Percentiles rank a stretch among this genome's conserved stretches.
Conservation (phyloP, 2,113 vertebrate genomes). For the Mellivora capensis region DNA sequence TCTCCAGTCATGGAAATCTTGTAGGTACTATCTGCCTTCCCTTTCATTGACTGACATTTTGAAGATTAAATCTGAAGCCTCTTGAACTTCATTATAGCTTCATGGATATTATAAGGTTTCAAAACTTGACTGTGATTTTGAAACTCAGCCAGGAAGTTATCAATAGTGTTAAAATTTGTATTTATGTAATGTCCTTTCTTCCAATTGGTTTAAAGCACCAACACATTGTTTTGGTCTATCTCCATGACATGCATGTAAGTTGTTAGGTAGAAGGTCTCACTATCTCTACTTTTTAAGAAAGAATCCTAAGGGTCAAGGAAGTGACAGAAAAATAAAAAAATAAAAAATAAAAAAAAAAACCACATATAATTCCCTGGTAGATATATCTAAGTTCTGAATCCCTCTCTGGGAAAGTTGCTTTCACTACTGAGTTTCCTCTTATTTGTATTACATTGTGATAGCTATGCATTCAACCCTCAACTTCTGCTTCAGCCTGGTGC, state of each 20-base stretch:
- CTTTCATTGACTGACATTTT: constrained; percentile 70
- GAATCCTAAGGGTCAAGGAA: neutral
- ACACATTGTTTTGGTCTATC: neutral
- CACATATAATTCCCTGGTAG: neutral
- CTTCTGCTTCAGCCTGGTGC: neutral
- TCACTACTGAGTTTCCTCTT: neutral
- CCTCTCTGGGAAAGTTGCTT: neutral
- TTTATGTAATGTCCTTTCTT: constrained; percentile 1
- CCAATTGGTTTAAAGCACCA: neutral
- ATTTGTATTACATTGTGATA: neutral
- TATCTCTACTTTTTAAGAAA: neutral
- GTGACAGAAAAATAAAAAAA: neutral
- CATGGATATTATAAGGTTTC: constrained; percentile 62
- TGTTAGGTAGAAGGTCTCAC: neutral
- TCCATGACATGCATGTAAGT: neutral
- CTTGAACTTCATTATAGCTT: constrained; percentile 75
- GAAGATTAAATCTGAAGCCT: constrained; percentile 69
- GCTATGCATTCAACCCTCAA: neutral
- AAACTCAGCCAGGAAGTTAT: constrained; percentile 8
- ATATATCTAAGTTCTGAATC: neutral
- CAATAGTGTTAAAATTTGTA: neutral
- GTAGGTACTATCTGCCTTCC: constrained; percentile 43
- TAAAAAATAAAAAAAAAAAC: no score
- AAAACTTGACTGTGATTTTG: constrained; percentile 44
- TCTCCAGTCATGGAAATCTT: constrained; percentile 22